Evolutionary conservation across 2,797 vertebrate species (phyloP).

Genomic region (Sternarchorhynchus goeldii): DNA sequence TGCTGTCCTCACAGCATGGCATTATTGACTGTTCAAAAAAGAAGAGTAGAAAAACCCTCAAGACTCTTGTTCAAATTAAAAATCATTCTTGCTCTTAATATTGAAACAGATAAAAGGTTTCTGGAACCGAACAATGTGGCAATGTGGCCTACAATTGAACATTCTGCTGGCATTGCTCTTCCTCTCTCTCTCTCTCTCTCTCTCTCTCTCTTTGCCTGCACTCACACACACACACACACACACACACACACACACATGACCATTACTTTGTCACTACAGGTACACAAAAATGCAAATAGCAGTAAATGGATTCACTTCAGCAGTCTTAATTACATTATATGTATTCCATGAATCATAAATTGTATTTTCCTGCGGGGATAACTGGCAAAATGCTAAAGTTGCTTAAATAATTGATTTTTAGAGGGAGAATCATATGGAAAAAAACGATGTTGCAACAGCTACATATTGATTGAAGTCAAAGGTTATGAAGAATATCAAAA

Average conservation of each 20-base stretch:
- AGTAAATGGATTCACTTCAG: constrained; percentile 78
- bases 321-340: constrained; percentile 83
- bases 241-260: neutral
- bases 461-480: constrained; percentile 69
- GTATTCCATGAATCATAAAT: constrained; percentile 85
- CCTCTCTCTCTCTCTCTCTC: constrained; percentile 52
- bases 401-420: constrained; percentile 80
- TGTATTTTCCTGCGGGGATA: constrained; percentile 71
- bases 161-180: no score
- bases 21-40: no score
- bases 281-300: constrained; percentile 76
- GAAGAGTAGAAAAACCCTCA: no score
- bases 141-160: neutral
- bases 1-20: no score
- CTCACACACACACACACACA: constrained; percentile 53
- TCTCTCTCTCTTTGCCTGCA: constrained; percentile 73
- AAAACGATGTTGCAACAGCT: constrained; percentile 64
- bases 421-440: constrained; percentile 72
- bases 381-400: constrained; percentile 71
- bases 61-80: no score
- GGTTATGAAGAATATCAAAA: constrained; percentile 59
- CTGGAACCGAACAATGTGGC: constrained; percentile 12
- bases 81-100: no score
- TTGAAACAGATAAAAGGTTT: no score
- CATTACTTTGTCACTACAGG: constrained; percentile 41